Conservation (phyloP, 2,888 invertebrate genomes). For the Caradrina clavipalpis region DNA sequence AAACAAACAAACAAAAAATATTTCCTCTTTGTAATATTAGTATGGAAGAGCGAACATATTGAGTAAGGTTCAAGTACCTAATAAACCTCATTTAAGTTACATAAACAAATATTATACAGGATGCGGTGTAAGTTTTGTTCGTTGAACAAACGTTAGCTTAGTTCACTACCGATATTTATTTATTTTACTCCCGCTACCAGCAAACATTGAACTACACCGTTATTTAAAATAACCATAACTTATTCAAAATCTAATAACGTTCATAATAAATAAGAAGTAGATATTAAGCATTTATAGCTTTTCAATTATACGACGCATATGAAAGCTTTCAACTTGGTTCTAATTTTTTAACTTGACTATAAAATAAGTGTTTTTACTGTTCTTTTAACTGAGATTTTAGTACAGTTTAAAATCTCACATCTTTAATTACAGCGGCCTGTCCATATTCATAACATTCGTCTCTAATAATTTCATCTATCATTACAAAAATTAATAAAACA, state of each 20-base stretch:
- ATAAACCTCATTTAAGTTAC: constrained; percentile 40
- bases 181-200: background rate
- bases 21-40: no score
- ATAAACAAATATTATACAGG: constrained; percentile 57
- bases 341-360: constrained; percentile 3
- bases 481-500: constrained; percentile 17
- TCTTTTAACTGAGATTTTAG: background rate
- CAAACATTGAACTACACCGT: constrained; percentile 9
- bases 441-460: background rate
- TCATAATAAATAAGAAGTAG: background rate
- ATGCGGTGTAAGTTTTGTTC: constrained; percentile 52
- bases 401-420: constrained; percentile 4
- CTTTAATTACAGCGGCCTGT: constrained; percentile 4
- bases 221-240: background rate
- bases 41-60: constrained; percentile 11
- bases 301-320: constrained; percentile 5
- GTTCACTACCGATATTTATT: constrained; percentile 14
- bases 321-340: constrained; percentile 7
- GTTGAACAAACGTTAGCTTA: constrained; percentile 35
- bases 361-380: constrained; percentile 13
- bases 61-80: constrained; percentile 30
- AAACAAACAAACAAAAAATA: no score
- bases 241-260: background rate
- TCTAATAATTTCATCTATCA: constrained; percentile 29
- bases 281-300: background rate